phyloP scores from a whole-genome alignment of 2,888 invertebrate genomes.

The Xanthorhoe designata region DNA sequence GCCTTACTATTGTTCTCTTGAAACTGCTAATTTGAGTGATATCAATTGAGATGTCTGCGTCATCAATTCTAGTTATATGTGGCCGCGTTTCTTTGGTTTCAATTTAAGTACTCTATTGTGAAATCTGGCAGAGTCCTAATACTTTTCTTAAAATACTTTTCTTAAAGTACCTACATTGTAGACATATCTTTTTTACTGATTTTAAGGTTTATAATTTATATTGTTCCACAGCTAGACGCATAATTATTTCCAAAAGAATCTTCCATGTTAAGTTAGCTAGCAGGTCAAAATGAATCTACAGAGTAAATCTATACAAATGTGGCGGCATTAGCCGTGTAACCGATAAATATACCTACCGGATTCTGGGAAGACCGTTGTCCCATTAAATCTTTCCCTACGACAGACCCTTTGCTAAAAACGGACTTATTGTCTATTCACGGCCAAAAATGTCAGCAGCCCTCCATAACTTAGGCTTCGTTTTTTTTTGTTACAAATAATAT shows the following conservation, averaged over 20 bases:
- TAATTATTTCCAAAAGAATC: too few species aligned
- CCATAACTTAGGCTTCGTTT: not conserved
- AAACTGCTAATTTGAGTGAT: not conserved
- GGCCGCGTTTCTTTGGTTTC: not conserved
- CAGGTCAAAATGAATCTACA: too few species aligned
- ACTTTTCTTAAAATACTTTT: not conserved
- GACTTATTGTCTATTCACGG: constrained; percentile 1
- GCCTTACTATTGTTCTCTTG: constrained; percentile 2
- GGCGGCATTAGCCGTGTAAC: not conserved
- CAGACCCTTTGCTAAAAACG: constrained; percentile 4
- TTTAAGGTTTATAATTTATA: too few species aligned
- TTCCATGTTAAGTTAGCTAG: too few species aligned
- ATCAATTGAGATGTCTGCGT: not conserved
- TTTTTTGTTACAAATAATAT: constrained; percentile 6
- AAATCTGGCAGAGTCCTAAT: not conserved
- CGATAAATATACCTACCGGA: not conserved
- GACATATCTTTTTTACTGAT: too few species aligned
- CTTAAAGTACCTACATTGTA: not conserved
- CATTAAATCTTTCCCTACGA: constrained; percentile 3
- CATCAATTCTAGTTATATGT: not conserved
- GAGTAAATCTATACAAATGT: not conserved
- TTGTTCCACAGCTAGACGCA: too few species aligned
- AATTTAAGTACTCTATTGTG: not conserved
- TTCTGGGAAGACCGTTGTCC: not conserved
- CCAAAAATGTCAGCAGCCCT: constrained; percentile 1